Evolutionary conservation across 2,888 invertebrate species (phyloP).

Genomic region (Graphium colonna): DNA sequence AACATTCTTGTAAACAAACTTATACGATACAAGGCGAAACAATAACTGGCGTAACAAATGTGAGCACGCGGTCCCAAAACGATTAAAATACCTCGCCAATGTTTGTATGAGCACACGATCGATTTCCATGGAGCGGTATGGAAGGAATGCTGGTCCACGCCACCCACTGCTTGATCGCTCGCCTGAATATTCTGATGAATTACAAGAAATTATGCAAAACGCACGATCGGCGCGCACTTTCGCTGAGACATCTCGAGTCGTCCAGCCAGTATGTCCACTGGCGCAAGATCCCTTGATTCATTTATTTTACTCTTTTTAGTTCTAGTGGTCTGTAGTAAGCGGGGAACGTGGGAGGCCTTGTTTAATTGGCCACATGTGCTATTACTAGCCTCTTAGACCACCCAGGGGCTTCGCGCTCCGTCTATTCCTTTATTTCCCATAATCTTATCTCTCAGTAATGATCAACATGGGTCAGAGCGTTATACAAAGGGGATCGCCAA

Average conservation of each 20-base stretch:
- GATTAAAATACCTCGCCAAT: constrained; percentile 17
- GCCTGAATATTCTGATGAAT: constrained; percentile 56
- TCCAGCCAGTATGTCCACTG: constrained; percentile 39
- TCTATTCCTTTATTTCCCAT: constrained; percentile 60
- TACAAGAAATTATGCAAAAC: constrained; percentile 67
- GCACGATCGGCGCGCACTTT: constrained; percentile 61
- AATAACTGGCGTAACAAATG: constrained; percentile 1
- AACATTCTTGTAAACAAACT: no score
- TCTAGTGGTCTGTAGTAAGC: constrained; percentile 22
- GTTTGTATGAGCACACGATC: constrained; percentile 17
- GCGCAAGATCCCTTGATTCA: constrained; percentile 37
- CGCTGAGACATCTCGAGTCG: constrained; percentile 71
- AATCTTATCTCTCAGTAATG: constrained; percentile 61
- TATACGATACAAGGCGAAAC: no score
- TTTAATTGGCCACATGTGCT: constrained; percentile 48
- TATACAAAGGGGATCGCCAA: constrained; percentile 38
- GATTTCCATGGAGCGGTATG: constrained; percentile 17
- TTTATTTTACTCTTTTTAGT: constrained; percentile 20
- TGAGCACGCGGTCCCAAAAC: constrained; percentile 6
- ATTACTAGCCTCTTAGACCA: constrained; percentile 52
- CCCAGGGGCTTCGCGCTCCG: constrained; percentile 55
- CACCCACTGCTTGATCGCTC: constrained; percentile 59
- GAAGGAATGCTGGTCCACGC: constrained; percentile 32
- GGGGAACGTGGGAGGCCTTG: constrained; percentile 39
- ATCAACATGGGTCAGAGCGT: constrained; percentile 50